Conservation (phyloP, 2,888 invertebrate genomes). For the Prosopocoilus inquinatus region DNA sequence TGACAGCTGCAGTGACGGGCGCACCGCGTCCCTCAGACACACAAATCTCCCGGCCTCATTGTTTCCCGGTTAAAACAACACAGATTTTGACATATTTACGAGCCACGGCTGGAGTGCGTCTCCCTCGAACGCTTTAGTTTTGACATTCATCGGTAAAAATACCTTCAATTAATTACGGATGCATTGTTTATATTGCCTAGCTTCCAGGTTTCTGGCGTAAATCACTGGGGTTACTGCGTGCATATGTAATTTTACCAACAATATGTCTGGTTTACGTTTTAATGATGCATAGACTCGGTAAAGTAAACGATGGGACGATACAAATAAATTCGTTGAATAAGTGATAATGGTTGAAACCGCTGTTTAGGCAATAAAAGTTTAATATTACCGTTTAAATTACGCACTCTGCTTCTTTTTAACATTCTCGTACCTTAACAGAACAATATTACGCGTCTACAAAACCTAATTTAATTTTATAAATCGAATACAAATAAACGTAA, state of each 20-base stretch:
- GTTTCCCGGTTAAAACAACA: conserved; percentile 52
- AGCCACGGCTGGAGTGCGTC: conserved; percentile 41
- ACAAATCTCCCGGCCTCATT: conserved; percentile 51
- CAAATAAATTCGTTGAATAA: conserved; percentile 1
- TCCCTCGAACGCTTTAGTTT: conserved; percentile 32
- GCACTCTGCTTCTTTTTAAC: neutral
- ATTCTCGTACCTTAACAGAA: too few species aligned
- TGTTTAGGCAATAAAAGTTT: neutral
- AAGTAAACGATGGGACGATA: neutral
- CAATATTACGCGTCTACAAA: too few species aligned
- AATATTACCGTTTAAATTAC: conserved; percentile 1
- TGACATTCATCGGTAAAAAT: conserved; percentile 43
- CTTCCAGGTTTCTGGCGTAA: conserved; percentile 3
- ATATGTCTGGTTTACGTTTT: conserved; percentile 7
- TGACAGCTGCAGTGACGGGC: conserved; percentile 48
- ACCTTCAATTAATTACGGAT: conserved; percentile 38
- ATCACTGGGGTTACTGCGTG: conserved; percentile 1
- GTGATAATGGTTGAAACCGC: conserved; percentile 1
- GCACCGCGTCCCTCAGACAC: conserved; percentile 45
- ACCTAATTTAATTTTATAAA: too few species aligned
- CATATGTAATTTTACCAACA: conserved; percentile 5
- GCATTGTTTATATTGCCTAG: conserved; percentile 25
- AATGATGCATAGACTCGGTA: conserved; percentile 3
- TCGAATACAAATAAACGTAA: too few species aligned
- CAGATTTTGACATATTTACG: conserved; percentile 51